Base-by-base conservation (phyloP, 2,888 invertebrate genomes). In the Amblyteles armatorius region DNA sequence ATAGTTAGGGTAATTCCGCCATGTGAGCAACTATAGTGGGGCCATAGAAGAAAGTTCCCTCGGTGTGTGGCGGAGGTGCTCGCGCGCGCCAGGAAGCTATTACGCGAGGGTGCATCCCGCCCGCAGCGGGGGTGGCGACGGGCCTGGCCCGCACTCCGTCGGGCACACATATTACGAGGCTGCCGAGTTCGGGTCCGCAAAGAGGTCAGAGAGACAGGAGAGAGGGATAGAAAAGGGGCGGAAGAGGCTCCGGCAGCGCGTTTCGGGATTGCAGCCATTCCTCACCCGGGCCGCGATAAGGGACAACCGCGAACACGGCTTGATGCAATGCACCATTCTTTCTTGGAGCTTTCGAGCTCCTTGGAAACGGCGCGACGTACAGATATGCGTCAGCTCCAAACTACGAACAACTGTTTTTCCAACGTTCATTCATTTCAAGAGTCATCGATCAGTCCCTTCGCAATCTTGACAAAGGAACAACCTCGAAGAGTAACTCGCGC, bases 221-320 rank as follows among this genome's bases (percentile, higher is more conserved):
- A 29, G 72, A 50, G 52, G 40, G 67, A 36, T 4, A 26, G 16
- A 29, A 3, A 22, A 63, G 29, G 57, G 19, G 36, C 48, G 76
- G 69, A 76, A 77, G 71, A 72, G 79, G 76, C 83, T 81, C 85
- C 81, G 69, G 79, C 60, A 57, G 74, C 48, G 74, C 40, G 65
- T 80, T 85, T 85, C 77, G 83, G 89, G 89, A 90, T 91, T 90
- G 90, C 87, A 84, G 87, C 89, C 87, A 91, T 90, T 90, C 88
- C 89, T 91, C 88, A 89, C 79, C 85, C 82, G 78, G 40, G 40
- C 68, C 79, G 82, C 87, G 88, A 90, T 89, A 90, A 90, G 89
- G 87, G 88, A 89, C 84, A 87, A 79, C 85, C 69, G 77, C 76
- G 82, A 76, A 84, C 81, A 84, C 72, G 69, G 87, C 85, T 81